phyloP scores from a whole-genome alignment of 2,888 invertebrate species.

The Athalia circularis region DNA sequence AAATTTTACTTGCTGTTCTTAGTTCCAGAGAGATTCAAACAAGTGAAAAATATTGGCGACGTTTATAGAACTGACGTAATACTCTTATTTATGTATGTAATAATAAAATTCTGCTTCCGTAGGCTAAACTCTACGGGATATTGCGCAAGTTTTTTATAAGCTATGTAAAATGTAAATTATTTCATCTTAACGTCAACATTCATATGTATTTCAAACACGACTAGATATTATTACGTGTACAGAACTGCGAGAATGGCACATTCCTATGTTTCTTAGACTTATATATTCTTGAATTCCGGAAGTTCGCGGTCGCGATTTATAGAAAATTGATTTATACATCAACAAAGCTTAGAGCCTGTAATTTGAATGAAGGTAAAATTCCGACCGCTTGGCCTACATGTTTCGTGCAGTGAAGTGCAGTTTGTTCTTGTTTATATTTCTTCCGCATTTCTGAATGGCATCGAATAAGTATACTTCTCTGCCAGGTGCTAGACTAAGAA shows the following conservation, averaged over 20 bases:
- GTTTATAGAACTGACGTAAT: constrained; percentile 27
- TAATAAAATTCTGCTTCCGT: background rate
- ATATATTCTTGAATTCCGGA: no score
- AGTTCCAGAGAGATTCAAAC: background rate
- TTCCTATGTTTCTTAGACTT: no score
- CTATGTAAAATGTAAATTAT: constrained; percentile 12
- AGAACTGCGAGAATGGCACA: no score
- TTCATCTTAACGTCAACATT: background rate
- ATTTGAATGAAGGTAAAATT: background rate
- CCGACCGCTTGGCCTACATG: background rate
- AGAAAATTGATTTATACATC: no score
- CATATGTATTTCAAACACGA: background rate
- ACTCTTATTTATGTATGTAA: background rate
- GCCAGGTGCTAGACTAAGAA: background rate
- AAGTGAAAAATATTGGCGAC: constrained; percentile 11
- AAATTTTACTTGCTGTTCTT: no score
- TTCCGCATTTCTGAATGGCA: constrained; percentile 11
- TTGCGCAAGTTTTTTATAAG: constrained; percentile 11
- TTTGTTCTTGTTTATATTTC: constrained; percentile 7
- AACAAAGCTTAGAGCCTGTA: background rate
- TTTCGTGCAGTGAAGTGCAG: background rate
- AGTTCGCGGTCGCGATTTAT: no score
- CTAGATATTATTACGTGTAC: no score
- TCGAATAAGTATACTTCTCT: background rate
- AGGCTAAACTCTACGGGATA: background rate